Conservation (phyloP, 2,888 invertebrate genomes). For the Lordiphosa fenestrarum region DNA sequence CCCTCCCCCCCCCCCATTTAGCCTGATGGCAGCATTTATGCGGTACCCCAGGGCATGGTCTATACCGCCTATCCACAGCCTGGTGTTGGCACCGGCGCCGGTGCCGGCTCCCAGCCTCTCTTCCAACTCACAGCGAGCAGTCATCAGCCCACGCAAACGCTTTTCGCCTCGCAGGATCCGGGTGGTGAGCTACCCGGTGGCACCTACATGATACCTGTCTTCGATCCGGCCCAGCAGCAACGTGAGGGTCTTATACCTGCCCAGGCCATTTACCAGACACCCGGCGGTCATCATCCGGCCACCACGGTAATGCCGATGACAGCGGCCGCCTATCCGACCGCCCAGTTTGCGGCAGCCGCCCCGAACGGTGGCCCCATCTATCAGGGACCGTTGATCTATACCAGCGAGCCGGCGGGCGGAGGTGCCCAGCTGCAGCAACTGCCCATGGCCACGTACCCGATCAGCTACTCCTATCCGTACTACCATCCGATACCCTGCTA, state of each 20-base stretch:
- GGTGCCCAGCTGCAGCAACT: slow-evolving; percentile 78
- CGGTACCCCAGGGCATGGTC: slow-evolving; percentile 80
- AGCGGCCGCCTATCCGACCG: slow-evolving; percentile 74
- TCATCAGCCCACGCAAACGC: slow-evolving; percentile 53
- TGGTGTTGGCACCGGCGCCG: slow-evolving; percentile 54
- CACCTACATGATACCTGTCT: slow-evolving; percentile 80
- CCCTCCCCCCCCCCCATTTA: slow-evolving; percentile 21
- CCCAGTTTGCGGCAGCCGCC: slow-evolving; percentile 74
- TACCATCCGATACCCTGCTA: slow-evolving; percentile 81
- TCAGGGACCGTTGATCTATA: slow-evolving; percentile 80
- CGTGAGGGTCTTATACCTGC: slow-evolving; percentile 76
- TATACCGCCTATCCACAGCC: slow-evolving; percentile 79
- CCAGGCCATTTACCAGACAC: slow-evolving; percentile 77
- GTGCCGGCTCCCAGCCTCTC: slow-evolving; percentile 53
- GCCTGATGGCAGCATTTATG: slow-evolving; percentile 80
- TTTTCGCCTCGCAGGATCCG: slow-evolving; percentile 63
- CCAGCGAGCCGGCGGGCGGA: slow-evolving; percentile 77
- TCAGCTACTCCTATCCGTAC: slow-evolving; percentile 80
- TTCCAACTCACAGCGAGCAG: slow-evolving; percentile 59
- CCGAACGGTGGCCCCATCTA: slow-evolving; percentile 77
- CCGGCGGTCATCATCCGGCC: slow-evolving; percentile 70
- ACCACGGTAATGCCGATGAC: slow-evolving; percentile 77
- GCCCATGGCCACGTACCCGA: slow-evolving; percentile 79
- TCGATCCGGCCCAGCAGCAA: slow-evolving; percentile 78
- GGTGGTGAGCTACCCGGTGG: slow-evolving; percentile 78